phyloP scores from a whole-genome alignment of 2,888 invertebrate species.

The Eupithecia subfuscata region DNA sequence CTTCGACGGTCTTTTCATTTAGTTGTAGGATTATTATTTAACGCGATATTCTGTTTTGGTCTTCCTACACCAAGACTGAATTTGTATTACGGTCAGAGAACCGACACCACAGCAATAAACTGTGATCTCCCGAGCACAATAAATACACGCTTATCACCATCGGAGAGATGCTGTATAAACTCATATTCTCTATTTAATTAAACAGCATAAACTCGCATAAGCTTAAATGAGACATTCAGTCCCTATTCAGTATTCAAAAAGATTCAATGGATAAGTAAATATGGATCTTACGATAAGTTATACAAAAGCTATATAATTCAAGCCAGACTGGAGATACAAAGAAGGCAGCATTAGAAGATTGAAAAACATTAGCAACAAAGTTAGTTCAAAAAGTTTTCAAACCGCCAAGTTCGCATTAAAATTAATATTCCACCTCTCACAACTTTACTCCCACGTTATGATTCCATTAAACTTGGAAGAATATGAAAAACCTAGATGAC shows the following conservation, averaged over 20 bases:
- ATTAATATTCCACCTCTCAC: neutral
- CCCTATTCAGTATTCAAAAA: constrained; percentile 4
- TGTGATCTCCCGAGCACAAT: constrained; percentile 48
- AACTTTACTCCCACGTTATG: neutral
- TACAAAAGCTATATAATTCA: neutral
- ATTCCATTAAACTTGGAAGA: neutral
- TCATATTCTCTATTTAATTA: constrained; percentile 23
- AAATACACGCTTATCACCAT: constrained; percentile 45
- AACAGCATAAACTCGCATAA: neutral
- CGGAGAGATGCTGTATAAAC: constrained; percentile 12
- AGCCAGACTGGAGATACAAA: neutral
- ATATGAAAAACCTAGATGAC: constrained; percentile 5
- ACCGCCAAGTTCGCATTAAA: neutral
- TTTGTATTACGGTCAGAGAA: constrained; percentile 40
- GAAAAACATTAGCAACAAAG: neutral
- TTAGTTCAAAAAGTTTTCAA: neutral
- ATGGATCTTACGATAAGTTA: neutral
- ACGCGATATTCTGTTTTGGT: neutral
- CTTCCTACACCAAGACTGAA: constrained; percentile 25
- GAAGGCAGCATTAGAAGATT: neutral
- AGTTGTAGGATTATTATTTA: neutral
- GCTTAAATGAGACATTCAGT: constrained; percentile 7
- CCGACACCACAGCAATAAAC: constrained; percentile 41
- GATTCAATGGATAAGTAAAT: constrained; percentile 4
- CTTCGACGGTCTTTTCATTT: too few species aligned